phyloP scores from a whole-genome alignment of 2,888 invertebrate genomes.

The Linnaemya vulpina region DNA sequence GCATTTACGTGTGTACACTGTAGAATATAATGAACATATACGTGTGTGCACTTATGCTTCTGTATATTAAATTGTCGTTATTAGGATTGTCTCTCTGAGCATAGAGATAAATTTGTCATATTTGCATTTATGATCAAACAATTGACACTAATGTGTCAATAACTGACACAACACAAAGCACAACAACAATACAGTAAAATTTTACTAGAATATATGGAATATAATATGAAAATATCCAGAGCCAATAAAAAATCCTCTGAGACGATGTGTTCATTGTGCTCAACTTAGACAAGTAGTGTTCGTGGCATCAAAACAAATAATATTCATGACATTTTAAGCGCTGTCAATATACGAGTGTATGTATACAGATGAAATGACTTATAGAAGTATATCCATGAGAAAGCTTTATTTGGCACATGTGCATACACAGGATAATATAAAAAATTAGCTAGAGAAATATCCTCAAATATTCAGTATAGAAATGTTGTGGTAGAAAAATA shows the following conservation, averaged over 20 bases:
- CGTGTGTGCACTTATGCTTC: not conserved
- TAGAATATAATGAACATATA: too few relatives aligned
- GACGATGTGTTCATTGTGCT: slow-evolving; percentile 25
- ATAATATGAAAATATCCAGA: slow-evolving; percentile 35
- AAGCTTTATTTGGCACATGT: not conserved
- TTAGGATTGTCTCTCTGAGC: slow-evolving; percentile 54
- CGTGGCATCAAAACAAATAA: not conserved
- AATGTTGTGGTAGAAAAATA: too few relatives aligned
- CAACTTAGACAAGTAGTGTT: not conserved
- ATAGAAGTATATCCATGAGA: not conserved
- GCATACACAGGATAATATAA: too few relatives aligned
- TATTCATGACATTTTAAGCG: not conserved
- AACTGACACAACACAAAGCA: slow-evolving; percentile 44
- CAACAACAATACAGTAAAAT: slow-evolving; percentile 12
- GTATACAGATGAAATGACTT: not conserved
- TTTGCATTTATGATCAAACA: slow-evolving; percentile 63
- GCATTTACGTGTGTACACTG: too few relatives aligned
- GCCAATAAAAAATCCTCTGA: slow-evolving; percentile 45
- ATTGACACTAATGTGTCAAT: slow-evolving; percentile 66
- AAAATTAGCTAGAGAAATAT: too few relatives aligned
- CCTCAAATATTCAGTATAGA: too few relatives aligned
- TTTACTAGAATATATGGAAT: not conserved
- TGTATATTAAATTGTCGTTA: slow-evolving; percentile 59
- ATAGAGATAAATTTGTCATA: slow-evolving; percentile 48
- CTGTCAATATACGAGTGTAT: not conserved